Percentiles rank a stretch among this genome's conserved stretches.
Conservation (phyloP, 2,113 vertebrate genomes). For the Plecotus auritus region DNA sequence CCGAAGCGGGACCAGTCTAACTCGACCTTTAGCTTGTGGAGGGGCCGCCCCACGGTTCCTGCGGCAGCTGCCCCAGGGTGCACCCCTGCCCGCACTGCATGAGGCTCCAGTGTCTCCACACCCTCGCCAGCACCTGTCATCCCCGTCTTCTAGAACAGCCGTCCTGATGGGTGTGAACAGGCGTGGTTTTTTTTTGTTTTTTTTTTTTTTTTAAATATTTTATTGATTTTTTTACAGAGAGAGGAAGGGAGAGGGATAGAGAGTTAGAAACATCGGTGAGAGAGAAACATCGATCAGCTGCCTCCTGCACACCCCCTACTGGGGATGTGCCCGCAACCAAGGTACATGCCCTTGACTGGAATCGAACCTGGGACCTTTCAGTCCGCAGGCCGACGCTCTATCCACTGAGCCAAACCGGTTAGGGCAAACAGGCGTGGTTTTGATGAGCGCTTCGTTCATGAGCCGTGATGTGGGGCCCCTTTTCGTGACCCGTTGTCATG, state of each 20-base stretch:
- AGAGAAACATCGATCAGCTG: too few relatives aligned
- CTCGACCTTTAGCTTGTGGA: neutral
- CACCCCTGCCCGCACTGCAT: neutral
- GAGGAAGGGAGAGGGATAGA: too few relatives aligned
- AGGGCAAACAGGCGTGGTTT: neutral
- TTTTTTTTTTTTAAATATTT: too few relatives aligned
- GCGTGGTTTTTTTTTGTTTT: neutral
- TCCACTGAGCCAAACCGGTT: too few relatives aligned
- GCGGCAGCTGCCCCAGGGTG: fast-evolving
- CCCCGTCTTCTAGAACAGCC: neutral
- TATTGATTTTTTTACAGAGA: too few relatives aligned
- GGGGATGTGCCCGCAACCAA: too few relatives aligned
- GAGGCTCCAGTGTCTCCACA: fast-evolving
- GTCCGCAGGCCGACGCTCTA: too few relatives aligned
- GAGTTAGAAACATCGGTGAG: too few relatives aligned
- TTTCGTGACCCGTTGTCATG: fast-evolving
- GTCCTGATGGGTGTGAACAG: neutral
- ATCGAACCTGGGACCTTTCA: too few relatives aligned
- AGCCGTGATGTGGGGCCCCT: fast-evolving
- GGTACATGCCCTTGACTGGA: too few relatives aligned
- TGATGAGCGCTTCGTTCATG: neutral
- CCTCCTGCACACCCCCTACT: too few relatives aligned
- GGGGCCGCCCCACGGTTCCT: neutral
- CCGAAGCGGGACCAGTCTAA: neutral
- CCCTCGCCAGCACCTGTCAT: neutral